phyloP scores from a whole-genome alignment of 2,797 vertebrate species.

The Rhadinocentrus ornatus region DNA sequence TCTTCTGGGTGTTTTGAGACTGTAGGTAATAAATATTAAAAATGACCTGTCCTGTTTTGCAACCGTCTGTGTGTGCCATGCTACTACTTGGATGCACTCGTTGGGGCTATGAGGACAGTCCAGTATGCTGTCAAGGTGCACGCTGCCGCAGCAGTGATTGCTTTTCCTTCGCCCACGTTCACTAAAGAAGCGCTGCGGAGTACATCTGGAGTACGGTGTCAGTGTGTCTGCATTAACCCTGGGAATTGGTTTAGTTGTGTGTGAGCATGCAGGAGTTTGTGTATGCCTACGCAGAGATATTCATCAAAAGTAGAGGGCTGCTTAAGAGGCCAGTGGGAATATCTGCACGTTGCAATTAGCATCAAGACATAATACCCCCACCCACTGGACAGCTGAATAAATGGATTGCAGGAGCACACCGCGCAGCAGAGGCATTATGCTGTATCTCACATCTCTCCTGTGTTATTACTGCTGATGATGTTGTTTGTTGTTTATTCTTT shows the following conservation, averaged over 20 bases:
- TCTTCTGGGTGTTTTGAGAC: conserved; percentile 16
- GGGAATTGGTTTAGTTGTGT: conserved; percentile 65
- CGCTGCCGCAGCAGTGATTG: conserved; percentile 36
- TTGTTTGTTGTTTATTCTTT: conserved; percentile 49
- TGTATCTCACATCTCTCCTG: conserved; percentile 49
- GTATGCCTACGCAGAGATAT: conserved; percentile 73
- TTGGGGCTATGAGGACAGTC: conserved; percentile 42
- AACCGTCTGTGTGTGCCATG: conserved; percentile 7
- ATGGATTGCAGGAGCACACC: conserved; percentile 62
- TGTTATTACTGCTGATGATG: conserved; percentile 69
- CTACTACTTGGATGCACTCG: conserved; percentile 38
- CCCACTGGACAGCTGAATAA: conserved; percentile 78
- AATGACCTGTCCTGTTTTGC: conserved; percentile 38
- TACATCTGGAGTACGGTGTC: conserved; percentile 56
- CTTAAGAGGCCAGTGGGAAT: conserved; percentile 80
- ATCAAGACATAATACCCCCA: conserved; percentile 80
- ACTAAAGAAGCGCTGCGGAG: conserved; percentile 37
- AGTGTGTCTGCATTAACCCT: conserved; percentile 64
- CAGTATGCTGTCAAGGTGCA: conserved; percentile 55
- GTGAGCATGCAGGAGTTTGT: conserved; percentile 64
- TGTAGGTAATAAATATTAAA: conserved; percentile 53
- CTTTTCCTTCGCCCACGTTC: conserved; percentile 44
- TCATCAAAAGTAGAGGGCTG: conserved; percentile 74
- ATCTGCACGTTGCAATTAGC: conserved; percentile 80
- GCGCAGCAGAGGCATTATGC: conserved; percentile 56